A percentile compares a stretch with the other conserved stretches of the same genome.
Evolutionary conservation across 2,113 vertebrate species (phyloP).

Genomic region (Catharus fuscescens): DNA sequence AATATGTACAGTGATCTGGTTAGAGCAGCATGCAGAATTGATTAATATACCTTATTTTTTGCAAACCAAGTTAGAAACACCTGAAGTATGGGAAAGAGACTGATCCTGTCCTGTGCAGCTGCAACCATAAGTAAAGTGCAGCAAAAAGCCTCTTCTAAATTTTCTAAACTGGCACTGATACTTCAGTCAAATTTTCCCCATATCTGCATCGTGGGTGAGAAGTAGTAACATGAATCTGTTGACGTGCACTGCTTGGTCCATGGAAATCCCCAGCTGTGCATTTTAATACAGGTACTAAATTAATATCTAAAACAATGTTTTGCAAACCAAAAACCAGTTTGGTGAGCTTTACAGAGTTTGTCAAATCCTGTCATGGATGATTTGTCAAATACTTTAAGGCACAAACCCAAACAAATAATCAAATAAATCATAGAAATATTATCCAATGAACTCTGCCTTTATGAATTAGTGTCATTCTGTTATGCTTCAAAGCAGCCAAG

Average conservation of each 20-base stretch:
- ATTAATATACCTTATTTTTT: neutral
- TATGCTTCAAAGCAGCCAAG: neutral
- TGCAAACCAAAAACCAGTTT: neutral
- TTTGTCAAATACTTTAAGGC: constrained; percentile 23
- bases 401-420: constrained; percentile 32
- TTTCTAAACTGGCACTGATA: neutral
- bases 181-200: neutral
- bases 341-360: neutral
- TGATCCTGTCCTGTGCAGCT: neutral
- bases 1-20: neutral
- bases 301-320: neutral
- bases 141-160: neutral
- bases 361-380: constrained; percentile 25
- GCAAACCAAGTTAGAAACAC: neutral
- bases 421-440: constrained; percentile 29
- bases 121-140: neutral
- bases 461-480: neutral
- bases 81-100: neutral
- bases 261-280: neutral
- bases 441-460: constrained; percentile 24
- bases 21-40: neutral
- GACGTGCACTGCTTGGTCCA: neutral
- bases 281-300: neutral
- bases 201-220: neutral
- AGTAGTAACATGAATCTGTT: neutral